These are phyloP conservation scores for Rallus crepitans DNA, from an alignment of 2,797 vertebrate species.

Conservation along the genomic window DNA sequence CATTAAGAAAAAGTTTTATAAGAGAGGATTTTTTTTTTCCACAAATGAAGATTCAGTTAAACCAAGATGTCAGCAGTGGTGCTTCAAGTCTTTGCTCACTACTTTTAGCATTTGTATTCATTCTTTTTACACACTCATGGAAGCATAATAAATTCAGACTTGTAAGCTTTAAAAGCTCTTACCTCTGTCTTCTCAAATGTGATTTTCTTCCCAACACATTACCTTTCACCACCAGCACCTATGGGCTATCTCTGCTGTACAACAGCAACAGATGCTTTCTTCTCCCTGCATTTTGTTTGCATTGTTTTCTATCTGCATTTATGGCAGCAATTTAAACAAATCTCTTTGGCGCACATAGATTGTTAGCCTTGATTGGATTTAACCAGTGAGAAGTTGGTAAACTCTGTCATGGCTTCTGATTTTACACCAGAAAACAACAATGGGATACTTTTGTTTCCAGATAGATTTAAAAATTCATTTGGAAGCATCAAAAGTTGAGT, in stretches of 20 bases:
- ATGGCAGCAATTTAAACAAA: background rate
- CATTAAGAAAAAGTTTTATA: background rate
- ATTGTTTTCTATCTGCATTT: background rate
- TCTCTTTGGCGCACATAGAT: background rate
- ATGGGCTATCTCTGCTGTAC: background rate
- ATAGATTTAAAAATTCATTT: background rate
- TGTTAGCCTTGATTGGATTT: background rate
- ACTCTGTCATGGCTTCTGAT: background rate
- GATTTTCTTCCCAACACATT: background rate
- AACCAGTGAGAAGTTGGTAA: background rate
- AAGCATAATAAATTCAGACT: slow-evolving; percentile 14
- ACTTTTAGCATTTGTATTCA: background rate
- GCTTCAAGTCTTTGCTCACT: background rate
- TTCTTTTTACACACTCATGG: background rate
- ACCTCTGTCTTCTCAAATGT: background rate
- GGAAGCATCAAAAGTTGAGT: background rate
- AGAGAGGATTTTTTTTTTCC: slow-evolving; percentile 16
- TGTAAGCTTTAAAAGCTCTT: slow-evolving; percentile 25
- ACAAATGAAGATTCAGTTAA: slow-evolving; percentile 28
- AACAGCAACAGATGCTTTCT: background rate
- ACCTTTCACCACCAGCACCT: background rate
- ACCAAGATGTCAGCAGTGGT: background rate
- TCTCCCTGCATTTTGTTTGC: background rate
- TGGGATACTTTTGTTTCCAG: background rate
- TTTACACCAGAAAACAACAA: background rate